Evolutionary conservation across 2,888 invertebrate species (phyloP), one percentile per base, ranked within the genome.

Genomic region (Escarpia spicata): DNA sequence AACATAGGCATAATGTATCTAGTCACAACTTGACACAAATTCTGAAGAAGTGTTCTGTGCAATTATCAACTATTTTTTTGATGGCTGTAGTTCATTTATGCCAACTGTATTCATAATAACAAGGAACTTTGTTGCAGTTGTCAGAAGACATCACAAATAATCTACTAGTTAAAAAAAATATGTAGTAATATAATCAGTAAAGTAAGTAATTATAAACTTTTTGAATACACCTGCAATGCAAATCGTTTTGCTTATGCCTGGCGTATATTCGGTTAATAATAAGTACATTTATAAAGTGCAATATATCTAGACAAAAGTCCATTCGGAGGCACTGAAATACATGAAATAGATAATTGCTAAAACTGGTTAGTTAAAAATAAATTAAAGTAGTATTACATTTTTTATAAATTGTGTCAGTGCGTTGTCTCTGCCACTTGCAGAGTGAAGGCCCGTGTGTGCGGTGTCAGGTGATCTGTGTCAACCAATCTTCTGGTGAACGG

Each of bases 401-500:
- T 52, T 52, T 12, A 52, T 52, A 12, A 52, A 52, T 52, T 3
- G 6, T 6, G 75, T 52, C 52, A 52, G 9, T 52, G 12, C 15
- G 0, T 52, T 37, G 37, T 52, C 52, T 52, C 12, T 52, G 52
- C 52, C 52, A 37, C 26, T 75, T 52, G 15, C 26, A 92, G 93
- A 92, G 93, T 94, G 43, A 97, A 98, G 98, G 97, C 98, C 98
- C 0, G 97, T 97, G 90, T 99, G 98, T 98, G 0, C 97, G 99
- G 92, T 99, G 99, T 96, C 98, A 99, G 96, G 99, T 99, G 98
- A 98, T 99, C 93, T 99, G 99, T 96, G 98, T 99, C 93, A 98
- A 99, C 96, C 99, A 99, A 97, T 97, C 97, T 91, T 98, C 98
- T 2, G 98, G 98, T 0, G 97, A 97, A 94, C 98, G 95, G 94